Base-by-base conservation (phyloP, 1,140 invertebrate genomes). In the Homalodisca vitripennis region DNA sequence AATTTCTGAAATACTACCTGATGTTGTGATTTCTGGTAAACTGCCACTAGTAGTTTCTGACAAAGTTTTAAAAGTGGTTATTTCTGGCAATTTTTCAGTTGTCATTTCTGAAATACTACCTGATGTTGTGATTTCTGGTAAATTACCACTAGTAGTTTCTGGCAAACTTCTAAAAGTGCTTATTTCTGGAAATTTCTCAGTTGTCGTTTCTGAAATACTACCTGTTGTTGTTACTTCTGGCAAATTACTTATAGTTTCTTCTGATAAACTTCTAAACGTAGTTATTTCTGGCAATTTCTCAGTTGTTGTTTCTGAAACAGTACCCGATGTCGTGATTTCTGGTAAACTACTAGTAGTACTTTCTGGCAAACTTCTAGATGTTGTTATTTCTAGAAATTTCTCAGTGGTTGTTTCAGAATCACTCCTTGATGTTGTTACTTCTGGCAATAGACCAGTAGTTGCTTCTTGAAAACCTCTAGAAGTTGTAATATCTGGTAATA, bases 391-490 rank as follows among this genome's bases (percentile, higher is more conserved):
- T 62, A 27, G 24, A 24, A 31, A 14, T 24, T 3, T 62, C 29
- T 30, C 57, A 27, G 12, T 62, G 31, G 66, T 67, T 27, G 66
- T 67, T 51, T 55, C 66, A 26, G 51, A 30, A 3, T 13, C 12
- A n/a, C 32, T 55, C 27, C 47, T 51, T n/a, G 32, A 32, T 66
- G 57, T 46, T 70, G 30, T 17, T 30, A 13, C 24, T 66, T 66
- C 53, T 66, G 67, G 30, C 26, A 55, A 26, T 1, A 20, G 20
- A 34, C n/a, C 24, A 46, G 30, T 22, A 29, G 26, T 22, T 26
- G 53, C 63, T 3, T 20, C 32, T 69, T 27, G 70, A 72, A 68
- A 74, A 69, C 68, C 55, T 31, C 60, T 55, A 72, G 74, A 65
- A 73, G 62, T 46, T 69, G 68, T 68, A 34, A 53, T 70, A 51